Conservation (phyloP, 2,888 invertebrate genomes). For the Drosophila limbata region DNA sequence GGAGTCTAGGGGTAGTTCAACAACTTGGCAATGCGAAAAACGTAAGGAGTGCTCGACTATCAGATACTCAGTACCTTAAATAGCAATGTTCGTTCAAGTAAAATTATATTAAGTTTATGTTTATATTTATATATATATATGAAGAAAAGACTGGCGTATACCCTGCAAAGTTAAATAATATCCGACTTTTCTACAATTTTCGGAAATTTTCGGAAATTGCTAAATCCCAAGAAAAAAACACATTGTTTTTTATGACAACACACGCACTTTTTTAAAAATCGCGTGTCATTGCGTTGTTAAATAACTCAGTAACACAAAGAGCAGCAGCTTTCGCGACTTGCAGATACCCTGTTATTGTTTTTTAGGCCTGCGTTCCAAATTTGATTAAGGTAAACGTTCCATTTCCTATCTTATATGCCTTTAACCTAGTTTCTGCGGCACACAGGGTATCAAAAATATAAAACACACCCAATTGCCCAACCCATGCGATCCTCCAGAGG, state of each 20-base stretch:
- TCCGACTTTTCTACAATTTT: not conserved
- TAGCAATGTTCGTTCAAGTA: not conserved
- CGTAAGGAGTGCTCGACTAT: slow-evolving; percentile 1
- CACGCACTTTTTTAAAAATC: not conserved
- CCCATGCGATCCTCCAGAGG: slow-evolving; percentile 27
- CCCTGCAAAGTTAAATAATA: not conserved
- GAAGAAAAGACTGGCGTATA: not conserved
- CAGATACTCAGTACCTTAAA: slow-evolving; percentile 4
- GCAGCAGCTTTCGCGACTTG: not conserved
- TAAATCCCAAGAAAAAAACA: not conserved
- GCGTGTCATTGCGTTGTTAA: not conserved
- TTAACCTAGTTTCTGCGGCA: slow-evolving; percentile 5
- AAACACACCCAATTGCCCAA: slow-evolving; percentile 36
- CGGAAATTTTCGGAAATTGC: not conserved
- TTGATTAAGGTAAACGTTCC: not conserved
- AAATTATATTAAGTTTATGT: not conserved
- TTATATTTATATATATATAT: too few species aligned
- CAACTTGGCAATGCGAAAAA: not conserved
- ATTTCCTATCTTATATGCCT: not conserved
- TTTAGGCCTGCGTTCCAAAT: not conserved
- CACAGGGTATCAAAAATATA: slow-evolving; percentile 5
- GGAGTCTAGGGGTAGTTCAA: slow-evolving; percentile 15
- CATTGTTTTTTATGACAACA: not conserved
- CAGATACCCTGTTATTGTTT: not conserved
- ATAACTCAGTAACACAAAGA: not conserved